Conservation (phyloP, 2,113 vertebrate genomes). For the Microtus oregoni region DNA sequence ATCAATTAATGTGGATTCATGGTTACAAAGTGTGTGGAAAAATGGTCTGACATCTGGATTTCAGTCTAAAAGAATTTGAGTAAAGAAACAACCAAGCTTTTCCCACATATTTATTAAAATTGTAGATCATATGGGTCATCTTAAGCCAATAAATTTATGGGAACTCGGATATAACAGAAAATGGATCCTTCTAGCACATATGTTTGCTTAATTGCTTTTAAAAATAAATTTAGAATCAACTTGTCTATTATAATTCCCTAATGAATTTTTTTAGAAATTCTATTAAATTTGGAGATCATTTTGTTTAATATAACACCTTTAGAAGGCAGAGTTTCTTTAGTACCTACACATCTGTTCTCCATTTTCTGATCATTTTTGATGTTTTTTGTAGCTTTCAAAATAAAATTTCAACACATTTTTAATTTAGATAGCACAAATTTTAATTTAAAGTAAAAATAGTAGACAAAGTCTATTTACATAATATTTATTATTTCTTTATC, state of each 20-base stretch:
- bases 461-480: not conserved
- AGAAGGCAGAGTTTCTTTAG: not conserved
- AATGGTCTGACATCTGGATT: not conserved
- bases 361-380: not conserved
- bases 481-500: not conserved
- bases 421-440: not conserved
- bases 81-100: not conserved
- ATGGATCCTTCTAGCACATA: too few species aligned
- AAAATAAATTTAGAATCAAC: not conserved
- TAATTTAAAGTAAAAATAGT: not conserved
- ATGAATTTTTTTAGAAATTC: not conserved
- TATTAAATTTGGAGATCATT: not conserved
- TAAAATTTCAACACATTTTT: not conserved
- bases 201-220: not conserved
- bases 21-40: not conserved
- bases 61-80: not conserved
- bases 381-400: not conserved
- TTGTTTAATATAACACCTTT: not conserved
- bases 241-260: not conserved
- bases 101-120: not conserved
- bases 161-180: not conserved
- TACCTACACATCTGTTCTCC: not conserved
- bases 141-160: not conserved
- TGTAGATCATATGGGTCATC: not conserved
- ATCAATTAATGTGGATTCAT: not conserved